Evolutionary conservation across 2,113 vertebrate genomes (phyloP).

Genomic region (Ophiodon elongatus): DNA sequence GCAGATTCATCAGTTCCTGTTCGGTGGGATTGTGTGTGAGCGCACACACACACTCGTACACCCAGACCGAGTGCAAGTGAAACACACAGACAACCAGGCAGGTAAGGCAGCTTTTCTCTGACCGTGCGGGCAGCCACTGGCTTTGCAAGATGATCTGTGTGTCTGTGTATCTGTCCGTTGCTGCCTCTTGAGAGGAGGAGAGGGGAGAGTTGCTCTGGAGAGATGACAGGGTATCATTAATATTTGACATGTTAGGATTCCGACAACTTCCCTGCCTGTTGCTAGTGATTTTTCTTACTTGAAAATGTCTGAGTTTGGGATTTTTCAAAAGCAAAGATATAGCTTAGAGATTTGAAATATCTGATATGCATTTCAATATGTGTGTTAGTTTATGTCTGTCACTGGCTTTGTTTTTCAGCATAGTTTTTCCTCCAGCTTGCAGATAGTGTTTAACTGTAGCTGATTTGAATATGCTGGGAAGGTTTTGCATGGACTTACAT

Average conservation of each 20-base stretch:
- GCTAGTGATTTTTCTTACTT: slow-evolving; percentile 40
- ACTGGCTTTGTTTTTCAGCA: slow-evolving; percentile 8
- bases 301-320: background rate
- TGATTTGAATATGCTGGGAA: slow-evolving; percentile 37
- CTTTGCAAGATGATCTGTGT: slow-evolving; percentile 28
- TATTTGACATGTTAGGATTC: slow-evolving; percentile 66
- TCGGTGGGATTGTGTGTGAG: slow-evolving; percentile 64
- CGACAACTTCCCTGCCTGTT: slow-evolving; percentile 77
- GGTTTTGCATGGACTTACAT: slow-evolving; percentile 37
- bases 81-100: slow-evolving; percentile 64
- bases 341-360: slow-evolving; percentile 15
- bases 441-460: slow-evolving; percentile 11
- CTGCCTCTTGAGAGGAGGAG: slow-evolving; percentile 37
- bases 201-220: slow-evolving; percentile 24
- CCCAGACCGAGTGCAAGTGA: slow-evolving; percentile 48
- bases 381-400: slow-evolving; percentile 23
- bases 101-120: slow-evolving; percentile 71
- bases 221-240: slow-evolving; percentile 52
- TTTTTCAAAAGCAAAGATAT: background rate
- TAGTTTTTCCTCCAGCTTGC: slow-evolving; percentile 1
- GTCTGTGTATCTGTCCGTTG: slow-evolving; percentile 26
- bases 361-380: slow-evolving; percentile 4
- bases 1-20: slow-evolving; percentile 82
- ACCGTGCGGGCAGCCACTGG: background rate
- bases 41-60: slow-evolving; percentile 58